Base-by-base conservation (phyloP, 1,140 invertebrate genomes). In the Drosophila bifasciata region DNA sequence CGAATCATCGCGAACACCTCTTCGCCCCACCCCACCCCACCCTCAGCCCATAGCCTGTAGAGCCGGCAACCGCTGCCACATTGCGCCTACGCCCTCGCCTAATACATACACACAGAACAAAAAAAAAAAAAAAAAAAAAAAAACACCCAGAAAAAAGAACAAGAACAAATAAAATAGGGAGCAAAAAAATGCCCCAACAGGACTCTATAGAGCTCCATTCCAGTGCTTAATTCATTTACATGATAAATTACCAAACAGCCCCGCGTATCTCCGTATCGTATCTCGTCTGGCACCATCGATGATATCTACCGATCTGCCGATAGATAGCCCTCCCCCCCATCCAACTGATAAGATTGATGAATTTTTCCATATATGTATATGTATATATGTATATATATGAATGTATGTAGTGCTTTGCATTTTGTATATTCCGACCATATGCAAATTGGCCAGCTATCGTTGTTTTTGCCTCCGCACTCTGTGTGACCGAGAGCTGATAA, bases 51-150 rank as follows among this genome's bases (percentile, higher is more conserved):
- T 68, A 32, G 60, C 46, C 63, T 59, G 64, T 71, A 58, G 41
- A 59, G 45, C 57, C 69, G 70, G 70, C 39, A 70, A 9, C 53
- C 59, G 56, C 48, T 66, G 32, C 57, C 70, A 62, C 73, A 57
- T 80, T 85, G 79, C 80, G 80, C 80, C 80, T 86, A 86, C 80
- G 81, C 80, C 80, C 80, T 80, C 77, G 66, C 72, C 40, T 58
- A 57, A 57, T 63, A 59, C 55, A 64, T 70, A 79, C 72, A 76
- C 45, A 79, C 52, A 61, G 5, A 52, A 16, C 48, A 19, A 50
- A 55, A 72, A 44, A 61, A 43, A 50, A 16, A 52, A 11, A 69
- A 36, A 15, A 43, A 11, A 19, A 28, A 58, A 43, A 39, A 57
- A 17, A n/a, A n/a, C n/a, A n/a, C n/a, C n/a, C n/a, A 36, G 21